Conservation (phyloP, 2,113 vertebrate species). For the Onychorhynchus coronatus region DNA sequence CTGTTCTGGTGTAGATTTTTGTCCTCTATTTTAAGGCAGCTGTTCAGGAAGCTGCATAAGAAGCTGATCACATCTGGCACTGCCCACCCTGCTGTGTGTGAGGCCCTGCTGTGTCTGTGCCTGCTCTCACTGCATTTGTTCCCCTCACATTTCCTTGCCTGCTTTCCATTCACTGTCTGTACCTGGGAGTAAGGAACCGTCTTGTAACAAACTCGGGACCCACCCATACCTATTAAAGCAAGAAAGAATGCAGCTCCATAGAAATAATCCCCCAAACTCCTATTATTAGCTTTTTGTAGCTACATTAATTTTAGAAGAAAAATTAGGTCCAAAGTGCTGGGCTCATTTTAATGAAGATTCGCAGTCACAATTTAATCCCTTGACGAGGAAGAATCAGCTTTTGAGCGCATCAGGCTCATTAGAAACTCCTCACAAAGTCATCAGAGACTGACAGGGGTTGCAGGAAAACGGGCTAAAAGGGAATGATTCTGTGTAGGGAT, state of each 20-base stretch:
- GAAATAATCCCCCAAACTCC: not conserved
- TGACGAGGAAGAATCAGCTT: not conserved
- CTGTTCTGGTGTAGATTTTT: not conserved
- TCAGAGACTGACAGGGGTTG: not conserved
- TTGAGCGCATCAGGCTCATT: constrained; percentile 21
- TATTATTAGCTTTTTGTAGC: constrained; percentile 4
- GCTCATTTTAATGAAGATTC: constrained; percentile 44
- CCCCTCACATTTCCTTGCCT: not conserved
- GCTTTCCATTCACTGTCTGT: not conserved
- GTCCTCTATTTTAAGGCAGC: not conserved
- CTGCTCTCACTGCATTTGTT: not conserved
- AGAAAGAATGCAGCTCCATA: not conserved
- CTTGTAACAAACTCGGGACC: not conserved
- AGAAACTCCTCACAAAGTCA: constrained; percentile 47
- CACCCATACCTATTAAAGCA: not conserved
- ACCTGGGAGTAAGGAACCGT: not conserved
- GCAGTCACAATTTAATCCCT: not conserved
- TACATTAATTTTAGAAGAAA: constrained; percentile 53
- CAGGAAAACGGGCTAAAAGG: not conserved
- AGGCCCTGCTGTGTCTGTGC: not conserved
- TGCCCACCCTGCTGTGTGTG: not conserved
- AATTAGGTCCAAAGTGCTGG: constrained; percentile 17
- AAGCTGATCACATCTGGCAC: not conserved
- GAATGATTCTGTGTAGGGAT: not conserved
- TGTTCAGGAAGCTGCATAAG: not conserved